These are phyloP conservation scores for Pandemis heparana DNA, from an alignment of 2,888 invertebrate genomes.

Conservation along the genomic window DNA sequence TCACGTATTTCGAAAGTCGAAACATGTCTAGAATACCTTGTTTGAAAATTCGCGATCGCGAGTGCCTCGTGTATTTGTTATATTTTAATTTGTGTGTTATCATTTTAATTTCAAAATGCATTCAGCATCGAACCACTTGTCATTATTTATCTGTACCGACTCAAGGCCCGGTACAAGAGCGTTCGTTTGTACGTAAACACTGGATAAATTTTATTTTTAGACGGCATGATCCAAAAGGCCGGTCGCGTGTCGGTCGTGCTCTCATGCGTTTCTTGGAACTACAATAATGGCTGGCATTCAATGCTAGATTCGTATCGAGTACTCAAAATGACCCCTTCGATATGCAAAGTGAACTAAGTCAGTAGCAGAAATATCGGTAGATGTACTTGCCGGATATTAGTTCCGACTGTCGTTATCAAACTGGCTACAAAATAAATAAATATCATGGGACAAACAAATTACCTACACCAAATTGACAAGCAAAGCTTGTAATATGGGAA, in stretches of 20 bases:
- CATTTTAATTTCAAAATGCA: neutral
- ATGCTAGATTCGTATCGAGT: constrained; percentile 26
- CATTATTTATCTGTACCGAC: neutral
- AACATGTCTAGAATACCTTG: too few species aligned
- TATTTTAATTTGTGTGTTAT: too few species aligned
- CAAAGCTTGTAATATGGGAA: too few species aligned
- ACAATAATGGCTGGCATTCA: constrained; percentile 15
- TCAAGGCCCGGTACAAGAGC: neutral
- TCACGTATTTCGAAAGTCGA: too few species aligned
- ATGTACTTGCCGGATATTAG: constrained; percentile 13
- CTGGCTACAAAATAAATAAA: neutral
- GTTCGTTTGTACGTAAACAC: constrained; percentile 6
- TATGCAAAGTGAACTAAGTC: neutral
- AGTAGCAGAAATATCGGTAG: neutral
- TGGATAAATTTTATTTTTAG: constrained; percentile 15
- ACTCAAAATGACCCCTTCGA: constrained; percentile 3
- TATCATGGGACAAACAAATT: too few species aligned
- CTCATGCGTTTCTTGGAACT: constrained; percentile 14
- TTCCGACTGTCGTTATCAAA: constrained; percentile 5
- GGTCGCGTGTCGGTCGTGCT: constrained; percentile 28
- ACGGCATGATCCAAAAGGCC: constrained; percentile 32
- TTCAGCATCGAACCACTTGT: constrained; percentile 4
- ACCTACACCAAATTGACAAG: too few species aligned
- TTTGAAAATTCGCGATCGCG: too few species aligned
- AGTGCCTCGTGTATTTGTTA: too few species aligned